Conservation (phyloP, 2,888 invertebrate genomes). For the Melanophora roralis region DNA sequence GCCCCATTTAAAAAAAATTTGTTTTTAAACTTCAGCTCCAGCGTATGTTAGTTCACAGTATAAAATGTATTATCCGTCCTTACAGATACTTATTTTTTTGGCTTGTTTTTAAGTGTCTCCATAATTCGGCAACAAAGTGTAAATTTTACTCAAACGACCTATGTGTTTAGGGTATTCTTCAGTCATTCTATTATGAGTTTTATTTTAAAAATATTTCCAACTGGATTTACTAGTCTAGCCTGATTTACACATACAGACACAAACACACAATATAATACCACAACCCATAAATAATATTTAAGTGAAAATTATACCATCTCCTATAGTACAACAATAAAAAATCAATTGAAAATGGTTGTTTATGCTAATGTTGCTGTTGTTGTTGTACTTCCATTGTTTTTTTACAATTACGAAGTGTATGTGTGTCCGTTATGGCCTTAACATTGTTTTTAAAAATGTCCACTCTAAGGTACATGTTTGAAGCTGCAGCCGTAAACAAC, state of each 20-base stretch:
- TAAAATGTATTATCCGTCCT: too few relatives aligned
- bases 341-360: constrained; percentile 36
- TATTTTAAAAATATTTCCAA: constrained; percentile 13
- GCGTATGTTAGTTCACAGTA: too few relatives aligned
- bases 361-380: not conserved
- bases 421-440: constrained; percentile 9
- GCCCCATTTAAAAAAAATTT: too few relatives aligned
- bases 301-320: constrained; percentile 56
- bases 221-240: constrained; percentile 53
- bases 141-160: not conserved
- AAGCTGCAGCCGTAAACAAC: constrained; percentile 11
- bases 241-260: constrained; percentile 10
- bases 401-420: not conserved
- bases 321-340: constrained; percentile 7
- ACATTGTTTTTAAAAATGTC: not conserved
- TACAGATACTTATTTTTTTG: too few relatives aligned
- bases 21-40: too few relatives aligned
- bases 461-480: not conserved
- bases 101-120: too few relatives aligned
- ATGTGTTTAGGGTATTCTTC: not conserved
- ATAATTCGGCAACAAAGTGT: too few relatives aligned
- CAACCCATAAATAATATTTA: constrained; percentile 53
- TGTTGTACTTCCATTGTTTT: not conserved
- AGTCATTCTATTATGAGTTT: not conserved
- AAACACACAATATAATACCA: constrained; percentile 6